Conservation (phyloP, 2,797 vertebrate species). For the Rhabdomys pumilio region DNA sequence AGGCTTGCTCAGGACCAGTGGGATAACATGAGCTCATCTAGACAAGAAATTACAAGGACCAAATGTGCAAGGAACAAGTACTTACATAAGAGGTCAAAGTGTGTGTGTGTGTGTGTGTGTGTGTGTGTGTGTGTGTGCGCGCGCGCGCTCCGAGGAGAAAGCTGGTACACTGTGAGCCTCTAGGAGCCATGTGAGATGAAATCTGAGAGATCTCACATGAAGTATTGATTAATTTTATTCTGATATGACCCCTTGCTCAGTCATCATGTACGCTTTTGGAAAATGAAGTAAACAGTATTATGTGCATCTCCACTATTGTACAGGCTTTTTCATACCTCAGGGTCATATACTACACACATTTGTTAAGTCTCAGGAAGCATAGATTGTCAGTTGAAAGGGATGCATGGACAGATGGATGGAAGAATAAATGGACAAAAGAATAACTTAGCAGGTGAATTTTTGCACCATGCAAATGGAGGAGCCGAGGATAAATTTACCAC, state of each 20-base stretch:
- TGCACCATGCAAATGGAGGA: neutral
- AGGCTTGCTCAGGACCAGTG: neutral
- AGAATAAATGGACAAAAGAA: neutral
- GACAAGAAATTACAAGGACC: neutral
- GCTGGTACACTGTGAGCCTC: neutral
- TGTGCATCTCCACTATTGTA: neutral
- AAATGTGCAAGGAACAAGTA: neutral
- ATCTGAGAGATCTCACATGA: neutral
- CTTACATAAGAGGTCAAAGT: neutral
- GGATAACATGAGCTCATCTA: neutral
- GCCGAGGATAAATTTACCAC: constrained; percentile 5
- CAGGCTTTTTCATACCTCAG: neutral
- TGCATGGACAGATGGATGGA: neutral
- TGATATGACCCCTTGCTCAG: neutral
- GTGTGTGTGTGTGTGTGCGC: neutral
- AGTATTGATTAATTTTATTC: neutral
- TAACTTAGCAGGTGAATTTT: constrained; percentile 11
- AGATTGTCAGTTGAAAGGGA: neutral
- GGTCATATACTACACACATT: neutral
- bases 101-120: neutral
- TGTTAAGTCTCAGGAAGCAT: neutral
- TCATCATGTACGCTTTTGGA: constrained; percentile 11
- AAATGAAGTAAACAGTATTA: constrained; percentile 4
- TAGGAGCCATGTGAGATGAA: neutral
- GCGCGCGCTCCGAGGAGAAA: neutral